Evolutionary conservation across 2,797 vertebrate genomes (phyloP).

Genomic region (Coendou prehensilis): DNA sequence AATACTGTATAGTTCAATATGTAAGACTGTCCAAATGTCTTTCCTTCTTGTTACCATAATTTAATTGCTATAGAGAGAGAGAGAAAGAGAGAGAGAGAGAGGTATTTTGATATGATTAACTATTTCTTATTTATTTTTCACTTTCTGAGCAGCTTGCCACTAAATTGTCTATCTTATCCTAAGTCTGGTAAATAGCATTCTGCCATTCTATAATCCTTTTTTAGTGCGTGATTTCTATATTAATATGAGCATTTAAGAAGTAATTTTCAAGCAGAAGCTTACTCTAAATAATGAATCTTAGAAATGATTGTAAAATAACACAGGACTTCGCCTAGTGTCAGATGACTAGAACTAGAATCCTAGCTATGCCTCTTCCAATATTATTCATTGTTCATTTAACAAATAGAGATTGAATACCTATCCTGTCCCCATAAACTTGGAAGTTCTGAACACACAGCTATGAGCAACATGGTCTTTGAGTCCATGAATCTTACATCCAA

Average conservation of each 20-base stretch:
- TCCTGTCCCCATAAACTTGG: rapidly evolving
- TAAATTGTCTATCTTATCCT: neutral
- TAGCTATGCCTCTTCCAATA: neutral
- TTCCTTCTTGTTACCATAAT: neutral
- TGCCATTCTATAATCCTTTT: neutral
- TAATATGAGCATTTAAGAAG: neutral
- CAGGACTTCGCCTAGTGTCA: neutral
- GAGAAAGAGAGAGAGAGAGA: neutral
- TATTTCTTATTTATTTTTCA: neutral
- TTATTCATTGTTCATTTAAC: neutral
- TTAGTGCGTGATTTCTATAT: neutral
- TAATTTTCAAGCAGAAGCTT: neutral
- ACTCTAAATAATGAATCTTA: neutral
- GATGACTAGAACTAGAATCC: rapidly evolving
- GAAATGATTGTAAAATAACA: neutral
- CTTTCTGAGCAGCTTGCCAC: neutral
- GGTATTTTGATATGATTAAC: neutral
- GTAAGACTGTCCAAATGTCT: neutral
- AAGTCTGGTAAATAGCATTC: neutral
- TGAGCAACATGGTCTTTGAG: neutral
- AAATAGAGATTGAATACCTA: neutral
- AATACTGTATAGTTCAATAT: neutral
- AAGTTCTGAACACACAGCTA: too few species aligned
- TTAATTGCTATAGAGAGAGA: neutral
- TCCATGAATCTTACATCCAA: neutral